These are phyloP conservation scores for Ommatoiulus sabulosus DNA, from an alignment of 2,888 invertebrate genomes.

Conservation along the genomic window DNA sequence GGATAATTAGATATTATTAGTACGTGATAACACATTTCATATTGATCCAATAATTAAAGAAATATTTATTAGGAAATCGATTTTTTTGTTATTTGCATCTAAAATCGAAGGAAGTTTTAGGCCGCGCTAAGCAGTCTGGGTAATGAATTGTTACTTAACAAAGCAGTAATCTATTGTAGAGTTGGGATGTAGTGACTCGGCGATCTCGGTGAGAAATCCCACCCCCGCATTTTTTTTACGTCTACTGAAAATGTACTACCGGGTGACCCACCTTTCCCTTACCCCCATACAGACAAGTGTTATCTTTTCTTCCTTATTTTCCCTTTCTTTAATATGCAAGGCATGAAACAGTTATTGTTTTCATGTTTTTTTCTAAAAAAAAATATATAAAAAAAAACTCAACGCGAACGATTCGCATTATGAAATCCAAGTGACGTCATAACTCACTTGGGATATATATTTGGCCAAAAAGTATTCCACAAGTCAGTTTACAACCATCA, in stretches of 20 bases:
- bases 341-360: background rate
- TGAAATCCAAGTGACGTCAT: background rate
- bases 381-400: background rate
- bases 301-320: background rate
- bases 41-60: background rate
- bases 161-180: background rate
- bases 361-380: background rate
- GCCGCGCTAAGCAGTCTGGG: background rate
- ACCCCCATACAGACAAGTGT: background rate
- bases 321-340: conserved; percentile 7
- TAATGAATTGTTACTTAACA: background rate
- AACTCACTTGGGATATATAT: background rate
- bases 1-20: background rate
- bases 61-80: conserved; percentile 38
- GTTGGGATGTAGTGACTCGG: background rate
- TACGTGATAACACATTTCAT: background rate
- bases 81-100: background rate
- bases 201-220: conserved; percentile 32
- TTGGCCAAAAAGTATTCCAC: background rate
- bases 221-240: background rate
- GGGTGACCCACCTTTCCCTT: conserved; percentile 16
- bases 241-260: background rate
- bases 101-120: conserved; percentile 3
- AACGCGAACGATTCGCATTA: background rate
- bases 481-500: background rate